Evolutionary conservation across 2,797 vertebrate genomes (phyloP).

Genomic region (Coreius guichenoti): DNA sequence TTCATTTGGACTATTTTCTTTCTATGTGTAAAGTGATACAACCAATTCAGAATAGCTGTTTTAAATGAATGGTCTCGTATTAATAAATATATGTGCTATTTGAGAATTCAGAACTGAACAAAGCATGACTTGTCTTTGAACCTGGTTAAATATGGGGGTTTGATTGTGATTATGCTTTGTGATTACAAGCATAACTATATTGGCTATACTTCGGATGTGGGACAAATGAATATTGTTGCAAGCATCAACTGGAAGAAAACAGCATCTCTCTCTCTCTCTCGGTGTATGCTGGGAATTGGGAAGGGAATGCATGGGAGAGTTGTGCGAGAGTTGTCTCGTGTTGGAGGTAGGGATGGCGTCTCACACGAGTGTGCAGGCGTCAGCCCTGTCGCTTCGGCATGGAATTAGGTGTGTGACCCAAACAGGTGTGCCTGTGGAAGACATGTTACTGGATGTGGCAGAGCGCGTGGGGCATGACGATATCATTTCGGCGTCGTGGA

Average conservation of each 20-base stretch:
- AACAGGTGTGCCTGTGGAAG: no score
- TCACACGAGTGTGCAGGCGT: no score
- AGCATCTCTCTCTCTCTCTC: conserved; percentile 4
- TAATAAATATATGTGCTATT: neutral
- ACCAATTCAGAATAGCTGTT: neutral
- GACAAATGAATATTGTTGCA: neutral
- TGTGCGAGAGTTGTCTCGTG: no score
- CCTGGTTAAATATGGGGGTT: neutral
- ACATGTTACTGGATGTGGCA: no score
- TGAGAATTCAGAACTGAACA: neutral
- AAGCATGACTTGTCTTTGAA: neutral
- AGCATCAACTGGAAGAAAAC: conserved; percentile 20
- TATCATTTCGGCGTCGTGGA: no score
- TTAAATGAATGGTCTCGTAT: neutral
- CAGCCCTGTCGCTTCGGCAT: no score
- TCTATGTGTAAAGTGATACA: neutral
- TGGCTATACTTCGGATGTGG: neutral
- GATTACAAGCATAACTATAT: neutral
- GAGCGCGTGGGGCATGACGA: no score
- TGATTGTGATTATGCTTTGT: conserved; percentile 24
- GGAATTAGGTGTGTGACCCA: no score
- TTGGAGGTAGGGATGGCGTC: no score
- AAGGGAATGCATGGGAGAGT: no score
- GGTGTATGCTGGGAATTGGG: no score
- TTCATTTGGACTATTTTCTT: neutral